Conservation (phyloP, 2,797 vertebrate species). For the Hypotaenidia philippensis region DNA sequence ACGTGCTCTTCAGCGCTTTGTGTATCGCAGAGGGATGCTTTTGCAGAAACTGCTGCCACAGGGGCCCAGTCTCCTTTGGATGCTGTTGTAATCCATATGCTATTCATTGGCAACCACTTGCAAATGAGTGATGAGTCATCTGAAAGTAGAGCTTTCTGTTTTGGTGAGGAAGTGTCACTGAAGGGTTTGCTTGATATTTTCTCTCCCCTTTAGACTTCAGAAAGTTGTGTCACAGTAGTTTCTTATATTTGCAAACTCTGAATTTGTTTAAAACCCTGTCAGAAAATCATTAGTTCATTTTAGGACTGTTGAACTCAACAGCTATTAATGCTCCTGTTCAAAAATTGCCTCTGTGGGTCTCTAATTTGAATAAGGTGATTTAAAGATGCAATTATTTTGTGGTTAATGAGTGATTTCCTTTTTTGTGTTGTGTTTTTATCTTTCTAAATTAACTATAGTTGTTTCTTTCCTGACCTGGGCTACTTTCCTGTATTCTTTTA, state of each 20-base stretch:
- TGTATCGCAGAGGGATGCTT: background rate
- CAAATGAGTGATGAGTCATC: background rate
- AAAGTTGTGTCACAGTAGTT: background rate
- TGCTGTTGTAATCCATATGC: background rate
- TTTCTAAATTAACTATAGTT: background rate
- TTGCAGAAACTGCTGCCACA: background rate
- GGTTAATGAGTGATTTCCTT: background rate
- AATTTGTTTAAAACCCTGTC: background rate
- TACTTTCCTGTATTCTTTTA: conserved; percentile 31
- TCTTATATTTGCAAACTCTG: background rate
- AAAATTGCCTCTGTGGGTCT: background rate
- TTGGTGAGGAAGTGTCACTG: background rate
- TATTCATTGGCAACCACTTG: background rate
- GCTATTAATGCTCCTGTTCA: background rate
- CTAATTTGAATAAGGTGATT: background rate
- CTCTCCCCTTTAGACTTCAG: background rate
- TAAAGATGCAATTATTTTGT: background rate
- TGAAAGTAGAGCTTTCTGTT: background rate
- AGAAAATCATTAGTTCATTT: conserved; percentile 1
- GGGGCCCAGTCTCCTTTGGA: background rate
- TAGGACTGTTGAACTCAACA: background rate
- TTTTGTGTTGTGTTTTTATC: background rate
- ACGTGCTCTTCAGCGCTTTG: rapidly evolving
- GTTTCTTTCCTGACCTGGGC: background rate
- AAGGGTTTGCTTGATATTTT: background rate